Evolutionary conservation across 2,888 invertebrate species (phyloP), one percentile per base, ranked within the genome.

Genomic region (Cerastis leucographa): DNA sequence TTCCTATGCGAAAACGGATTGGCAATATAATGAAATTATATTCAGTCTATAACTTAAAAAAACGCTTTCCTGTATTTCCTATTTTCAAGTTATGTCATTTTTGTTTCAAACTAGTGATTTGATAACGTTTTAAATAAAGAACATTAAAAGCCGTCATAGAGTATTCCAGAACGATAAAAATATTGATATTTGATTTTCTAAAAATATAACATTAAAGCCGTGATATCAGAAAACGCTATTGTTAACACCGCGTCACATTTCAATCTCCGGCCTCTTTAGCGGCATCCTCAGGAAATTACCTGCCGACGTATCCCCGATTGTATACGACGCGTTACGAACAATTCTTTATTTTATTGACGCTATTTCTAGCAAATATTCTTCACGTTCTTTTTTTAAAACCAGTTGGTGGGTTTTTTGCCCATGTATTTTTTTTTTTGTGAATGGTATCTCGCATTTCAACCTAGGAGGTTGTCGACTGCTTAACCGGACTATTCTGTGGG

Each of bases 241-340:
- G 77, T 83, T 70, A 72, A 51, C 59, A 22, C n/a, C n/a, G 17
- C 84, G 49, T 51, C 81, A 75, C 73, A 71, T 85, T 85, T 81
- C 88, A 78, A 87, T 87, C 71, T 84, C 88, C 88, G 86, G 85
- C 19, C 62, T 61, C 66, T 83, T 87, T 81, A 71, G 62, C 42
- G 56, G 56, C 67, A 29, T 64, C 71, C 76, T 11, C 74, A 74
- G 88, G 88, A 88, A 87, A 87, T 87, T 87, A 80, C 69, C n/a
- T 35, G 54, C 17, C 49, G 42, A 44, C 35, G 46, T 29, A 9
- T n/a, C 14, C 22, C 35, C 71, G 64, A 80, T 56, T 76, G 35
- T 49, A 22, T 22, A 22, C 64, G 64, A 67, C 35, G 22, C 14
- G 49, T 80, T 65, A 70, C 14, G 46, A 72, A 46, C 62, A 25